phyloP scores from a whole-genome alignment of 2,888 invertebrate genomes.

The Lymantria monacha region DNA sequence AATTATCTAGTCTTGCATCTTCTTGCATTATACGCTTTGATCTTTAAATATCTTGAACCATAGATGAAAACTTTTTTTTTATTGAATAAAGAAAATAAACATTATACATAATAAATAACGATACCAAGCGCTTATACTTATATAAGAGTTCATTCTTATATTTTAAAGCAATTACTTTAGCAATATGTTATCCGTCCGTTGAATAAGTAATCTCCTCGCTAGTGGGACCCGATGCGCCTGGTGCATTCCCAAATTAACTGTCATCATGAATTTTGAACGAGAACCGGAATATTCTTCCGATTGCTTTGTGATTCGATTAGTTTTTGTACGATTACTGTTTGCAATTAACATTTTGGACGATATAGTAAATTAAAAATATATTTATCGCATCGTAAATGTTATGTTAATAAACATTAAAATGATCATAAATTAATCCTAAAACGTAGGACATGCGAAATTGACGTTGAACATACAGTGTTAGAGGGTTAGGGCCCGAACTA shows the following conservation, averaged over 20 bases:
- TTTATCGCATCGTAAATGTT: constrained; percentile 2
- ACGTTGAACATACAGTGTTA: constrained; percentile 31
- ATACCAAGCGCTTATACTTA: constrained; percentile 47
- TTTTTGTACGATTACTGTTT: constrained; percentile 56
- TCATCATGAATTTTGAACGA: constrained; percentile 72
- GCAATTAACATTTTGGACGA: constrained; percentile 31
- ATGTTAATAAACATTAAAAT: constrained; percentile 48
- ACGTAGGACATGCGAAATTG: constrained; percentile 36
- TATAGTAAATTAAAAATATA: not conserved
- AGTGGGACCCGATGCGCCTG: constrained; percentile 42
- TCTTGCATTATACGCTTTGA: no score
- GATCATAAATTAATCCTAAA: constrained; percentile 47
- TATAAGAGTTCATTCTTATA: constrained; percentile 31
- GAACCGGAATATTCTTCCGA: constrained; percentile 59
- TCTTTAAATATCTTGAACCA: no score
- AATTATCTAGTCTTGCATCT: no score
- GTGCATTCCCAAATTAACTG: constrained; percentile 78
- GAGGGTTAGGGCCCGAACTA: constrained; percentile 38
- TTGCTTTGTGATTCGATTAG: constrained; percentile 77
- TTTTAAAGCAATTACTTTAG: constrained; percentile 72
- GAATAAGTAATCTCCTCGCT: constrained; percentile 69
- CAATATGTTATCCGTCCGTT: constrained; percentile 73
- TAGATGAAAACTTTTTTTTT: no score
- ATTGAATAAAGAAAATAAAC: not conserved
- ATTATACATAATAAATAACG: constrained; percentile 29